A percentile compares a stretch with the other conserved stretches of the same genome.
phyloP scores from a whole-genome alignment of 2,888 invertebrate species.

The Hyles lineata region DNA sequence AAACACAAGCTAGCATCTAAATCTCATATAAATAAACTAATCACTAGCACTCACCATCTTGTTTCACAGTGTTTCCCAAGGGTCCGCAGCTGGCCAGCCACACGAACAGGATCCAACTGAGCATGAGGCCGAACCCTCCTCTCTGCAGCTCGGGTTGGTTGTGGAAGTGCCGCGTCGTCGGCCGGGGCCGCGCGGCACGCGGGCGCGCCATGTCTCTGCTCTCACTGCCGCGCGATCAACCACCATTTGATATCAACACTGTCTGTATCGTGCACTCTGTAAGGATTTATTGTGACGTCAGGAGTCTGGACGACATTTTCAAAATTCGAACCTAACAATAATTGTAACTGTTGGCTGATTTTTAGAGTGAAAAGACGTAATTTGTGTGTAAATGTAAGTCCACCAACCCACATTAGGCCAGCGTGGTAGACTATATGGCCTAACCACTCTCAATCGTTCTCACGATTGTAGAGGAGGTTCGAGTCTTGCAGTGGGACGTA shows the following conservation, averaged over 20 bases:
- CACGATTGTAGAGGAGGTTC: too few species aligned
- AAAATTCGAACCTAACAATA: too few species aligned
- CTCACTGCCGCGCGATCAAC: conserved; percentile 45
- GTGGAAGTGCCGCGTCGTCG: conserved; percentile 78
- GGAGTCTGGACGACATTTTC: too few species aligned
- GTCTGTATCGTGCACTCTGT: conserved; percentile 24
- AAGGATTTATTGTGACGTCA: not conserved
- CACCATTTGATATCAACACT: conserved; percentile 51
- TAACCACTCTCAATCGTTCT: too few species aligned
- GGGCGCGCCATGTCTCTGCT: conserved; percentile 62
- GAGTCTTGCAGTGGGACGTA: too few species aligned
- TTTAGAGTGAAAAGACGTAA: too few species aligned
- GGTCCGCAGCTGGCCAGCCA: conserved; percentile 79
- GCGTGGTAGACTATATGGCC: too few species aligned
- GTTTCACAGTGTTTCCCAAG: conserved; percentile 76
- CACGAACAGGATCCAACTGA: conserved; percentile 75
- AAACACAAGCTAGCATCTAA: too few species aligned
- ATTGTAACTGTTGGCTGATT: too few species aligned
- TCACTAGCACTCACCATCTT: conserved; percentile 70
- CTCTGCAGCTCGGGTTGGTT: conserved; percentile 78
- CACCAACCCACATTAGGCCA: too few species aligned
- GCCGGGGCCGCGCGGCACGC: conserved; percentile 57
- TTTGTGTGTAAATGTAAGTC: too few species aligned
- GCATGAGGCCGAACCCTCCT: conserved; percentile 68
- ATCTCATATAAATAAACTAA: not conserved